Percentiles rank a stretch among this genome's conserved stretches.
These are phyloP conservation scores for Drosophila virilis DNA, from an alignment of 1,140 invertebrate species.

Conservation along the genomic window DNA sequence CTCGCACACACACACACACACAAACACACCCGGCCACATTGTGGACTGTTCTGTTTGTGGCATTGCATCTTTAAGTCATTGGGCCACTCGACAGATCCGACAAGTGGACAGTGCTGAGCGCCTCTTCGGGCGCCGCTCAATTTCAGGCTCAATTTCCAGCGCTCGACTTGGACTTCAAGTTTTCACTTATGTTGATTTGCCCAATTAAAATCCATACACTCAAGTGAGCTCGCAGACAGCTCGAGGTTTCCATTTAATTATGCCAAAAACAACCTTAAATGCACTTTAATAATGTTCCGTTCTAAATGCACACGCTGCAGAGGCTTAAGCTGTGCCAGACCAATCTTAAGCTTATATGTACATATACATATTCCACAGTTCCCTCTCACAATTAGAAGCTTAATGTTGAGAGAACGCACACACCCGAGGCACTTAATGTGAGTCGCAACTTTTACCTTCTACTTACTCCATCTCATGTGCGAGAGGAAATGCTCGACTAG, in stretches of 20 bases:
- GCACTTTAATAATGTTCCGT: not conserved
- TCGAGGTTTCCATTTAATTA: conserved; percentile 9
- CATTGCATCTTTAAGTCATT: conserved; percentile 38
- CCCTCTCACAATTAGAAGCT: no score
- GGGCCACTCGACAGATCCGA: conserved; percentile 30
- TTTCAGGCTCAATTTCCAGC: conserved; percentile 39
- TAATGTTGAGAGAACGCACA: no score
- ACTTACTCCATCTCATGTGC: no score
- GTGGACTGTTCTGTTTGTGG: conserved; percentile 14
- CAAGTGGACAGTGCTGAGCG: conserved; percentile 10
- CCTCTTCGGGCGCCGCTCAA: conserved; percentile 24
- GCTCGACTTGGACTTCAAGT: conserved; percentile 3
- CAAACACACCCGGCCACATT: not conserved
- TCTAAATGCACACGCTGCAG: no score
- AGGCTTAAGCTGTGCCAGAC: no score
- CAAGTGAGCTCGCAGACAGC: conserved; percentile 6
- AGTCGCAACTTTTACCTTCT: no score
- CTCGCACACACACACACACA: not conserved
- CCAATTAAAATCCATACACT: conserved; percentile 43
- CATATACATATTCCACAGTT: no score
- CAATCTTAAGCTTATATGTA: no score
- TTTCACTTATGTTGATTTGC: conserved; percentile 31
- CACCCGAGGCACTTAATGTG: no score
- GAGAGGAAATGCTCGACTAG: no score
- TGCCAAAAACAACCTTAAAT: conserved; percentile 6